Evolutionary conservation across 2,888 invertebrate genomes (phyloP), one percentile per base, ranked within the genome.

Genomic region (Sphaerophoria rueppellii): DNA sequence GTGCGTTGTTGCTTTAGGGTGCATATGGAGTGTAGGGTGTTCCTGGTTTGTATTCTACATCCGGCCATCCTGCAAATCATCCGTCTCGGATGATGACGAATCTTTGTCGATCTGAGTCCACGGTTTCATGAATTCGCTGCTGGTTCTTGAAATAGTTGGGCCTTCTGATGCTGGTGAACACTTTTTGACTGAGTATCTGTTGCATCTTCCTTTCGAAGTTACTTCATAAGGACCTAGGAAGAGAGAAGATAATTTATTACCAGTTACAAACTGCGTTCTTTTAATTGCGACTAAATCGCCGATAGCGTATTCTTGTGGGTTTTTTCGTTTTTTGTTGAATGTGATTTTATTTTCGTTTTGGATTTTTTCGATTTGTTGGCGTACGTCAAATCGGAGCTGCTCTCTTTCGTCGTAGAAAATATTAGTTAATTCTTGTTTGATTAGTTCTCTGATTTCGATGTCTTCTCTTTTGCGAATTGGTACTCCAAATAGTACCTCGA

Each of bases 321-420:
- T 14, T 11, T 60, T 75, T 67, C 58, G 32, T 9, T 37, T 60
- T 14, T 50, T 74, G 3, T 58, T 50, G 12, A 24, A 67, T 37
- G 48, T 50, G n/a, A n/a, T 50, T n/a, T 43, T 11, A n/a, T 75
- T 75, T 60, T 75, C 52, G 2, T 52, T 35, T 48, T 70, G 77
- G 24, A 54, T 43, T 16, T 16, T 43, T 6, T 60, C 43, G 43
- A 43, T 43, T 6, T 11, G 1, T 14, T n/a, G 67, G 34, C 37
- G 52, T 11, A 4, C 60, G 12, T 6, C n/a, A 24, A 43, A 40
- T n/a, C 43, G 43, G 24, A 43, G 43, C 12, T n/a, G 40, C 43
- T 75, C 75, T 12, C 77, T 43, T 24, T 35, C 61, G 12, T 70
- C 40, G 16, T 63, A 46, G 32, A 77, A 70, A 34, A 4, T 37